These are phyloP conservation scores for Pipra filicauda DNA, from an alignment of 2,113 vertebrate genomes.

Conservation along the genomic window DNA sequence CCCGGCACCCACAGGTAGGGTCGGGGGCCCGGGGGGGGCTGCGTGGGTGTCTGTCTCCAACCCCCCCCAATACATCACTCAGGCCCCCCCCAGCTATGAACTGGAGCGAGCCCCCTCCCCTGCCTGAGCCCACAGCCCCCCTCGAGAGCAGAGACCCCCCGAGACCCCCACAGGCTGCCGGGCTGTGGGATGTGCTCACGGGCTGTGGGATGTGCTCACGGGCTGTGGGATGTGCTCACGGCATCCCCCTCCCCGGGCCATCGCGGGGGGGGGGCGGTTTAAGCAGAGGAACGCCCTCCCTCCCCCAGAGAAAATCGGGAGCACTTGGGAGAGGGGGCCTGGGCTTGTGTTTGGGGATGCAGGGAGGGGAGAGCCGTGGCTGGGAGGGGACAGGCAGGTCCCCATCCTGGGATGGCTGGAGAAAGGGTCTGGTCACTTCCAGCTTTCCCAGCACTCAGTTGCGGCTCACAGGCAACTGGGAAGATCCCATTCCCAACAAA, in stretches of 20 bases:
- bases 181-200: neutral
- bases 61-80: rapidly evolving
- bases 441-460: neutral
- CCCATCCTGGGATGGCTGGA: rapidly evolving
- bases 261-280: rapidly evolving
- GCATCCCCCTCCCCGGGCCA: neutral
- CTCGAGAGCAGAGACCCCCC: rapidly evolving
- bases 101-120: neutral
- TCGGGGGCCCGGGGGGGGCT: rapidly evolving
- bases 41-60: neutral
- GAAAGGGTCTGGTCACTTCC: rapidly evolving
- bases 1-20: neutral
- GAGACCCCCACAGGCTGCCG: neutral
- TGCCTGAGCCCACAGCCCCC: neutral
- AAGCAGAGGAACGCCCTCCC: too few relatives aligned
- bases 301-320: neutral
- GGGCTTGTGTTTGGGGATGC: neutral
- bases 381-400: neutral
- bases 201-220: too few relatives aligned
- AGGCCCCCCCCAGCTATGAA: neutral
- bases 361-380: rapidly evolving
- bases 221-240: neutral
- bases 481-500: rapidly evolving
- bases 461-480: rapidly evolving
- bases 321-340: neutral